These are phyloP conservation scores for Sebastiscus tertius DNA, from an alignment of 2,797 vertebrate species.

Conservation along the genomic window DNA sequence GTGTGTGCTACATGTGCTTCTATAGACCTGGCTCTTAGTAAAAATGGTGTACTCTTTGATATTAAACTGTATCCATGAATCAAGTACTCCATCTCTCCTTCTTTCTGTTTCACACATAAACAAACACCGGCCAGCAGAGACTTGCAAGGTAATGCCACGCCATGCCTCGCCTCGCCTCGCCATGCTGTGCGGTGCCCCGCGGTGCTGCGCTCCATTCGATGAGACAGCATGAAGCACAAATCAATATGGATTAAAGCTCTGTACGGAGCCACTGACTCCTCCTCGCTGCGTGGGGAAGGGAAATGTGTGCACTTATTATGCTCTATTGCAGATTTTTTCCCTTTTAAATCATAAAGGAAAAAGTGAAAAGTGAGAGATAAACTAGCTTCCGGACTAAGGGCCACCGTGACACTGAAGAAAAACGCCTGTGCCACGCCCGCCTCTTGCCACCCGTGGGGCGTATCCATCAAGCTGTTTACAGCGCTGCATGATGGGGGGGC, in stretches of 20 bases:
- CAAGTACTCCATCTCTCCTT: not conserved
- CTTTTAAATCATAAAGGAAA: slow-evolving; percentile 11
- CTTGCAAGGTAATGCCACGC: slow-evolving; percentile 53
- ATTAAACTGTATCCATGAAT: slow-evolving; percentile 15
- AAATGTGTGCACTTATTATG: slow-evolving; percentile 32
- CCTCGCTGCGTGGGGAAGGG: slow-evolving; percentile 6
- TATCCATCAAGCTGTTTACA: slow-evolving; percentile 62
- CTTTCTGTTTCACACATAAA: slow-evolving; percentile 48
- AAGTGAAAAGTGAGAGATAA: slow-evolving; percentile 25
- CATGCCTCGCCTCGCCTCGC: slow-evolving; percentile 26
- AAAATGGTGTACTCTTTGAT: slow-evolving; percentile 16
- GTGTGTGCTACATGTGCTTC: not conserved
- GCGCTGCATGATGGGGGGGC: slow-evolving; percentile 25
- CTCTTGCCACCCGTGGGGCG: slow-evolving; percentile 39
- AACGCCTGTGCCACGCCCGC: slow-evolving; percentile 12
- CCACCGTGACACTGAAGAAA: slow-evolving; percentile 7
- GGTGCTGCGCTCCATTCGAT: slow-evolving; percentile 72
- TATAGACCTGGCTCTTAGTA: not conserved
- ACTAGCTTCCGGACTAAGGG: slow-evolving; percentile 4
- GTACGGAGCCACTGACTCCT: slow-evolving; percentile 55
- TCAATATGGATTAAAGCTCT: slow-evolving; percentile 85
- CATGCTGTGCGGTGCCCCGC: slow-evolving; percentile 58
- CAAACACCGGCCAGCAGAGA: slow-evolving; percentile 52
- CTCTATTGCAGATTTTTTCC: slow-evolving; percentile 16
- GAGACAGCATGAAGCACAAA: slow-evolving; percentile 75